Evolutionary conservation across 2,113 vertebrate genomes (phyloP).

Genomic region (Cochlearius cochlearius): DNA sequence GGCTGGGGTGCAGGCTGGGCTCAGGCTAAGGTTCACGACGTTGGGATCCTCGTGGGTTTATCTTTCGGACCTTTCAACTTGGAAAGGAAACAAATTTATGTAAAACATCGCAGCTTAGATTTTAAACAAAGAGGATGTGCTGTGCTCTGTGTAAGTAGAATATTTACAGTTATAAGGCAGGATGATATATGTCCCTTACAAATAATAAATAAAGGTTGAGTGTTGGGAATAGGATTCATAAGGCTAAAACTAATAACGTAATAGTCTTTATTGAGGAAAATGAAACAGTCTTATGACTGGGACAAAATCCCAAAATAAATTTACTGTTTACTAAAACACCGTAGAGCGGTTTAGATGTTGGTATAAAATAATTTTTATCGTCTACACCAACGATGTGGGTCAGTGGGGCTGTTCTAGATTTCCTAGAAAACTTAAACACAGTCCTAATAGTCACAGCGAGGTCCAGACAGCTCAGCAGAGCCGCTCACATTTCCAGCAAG

Average conservation of each 20-base stretch:
- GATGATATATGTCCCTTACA: slow-evolving; percentile 46
- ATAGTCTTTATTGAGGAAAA: slow-evolving; percentile 10
- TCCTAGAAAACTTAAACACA: background rate
- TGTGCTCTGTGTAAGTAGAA: background rate
- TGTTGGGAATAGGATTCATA: slow-evolving; percentile 32
- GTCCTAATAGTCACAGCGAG: background rate
- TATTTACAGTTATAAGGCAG: slow-evolving; percentile 58
- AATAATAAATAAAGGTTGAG: slow-evolving; percentile 63
- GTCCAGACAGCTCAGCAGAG: background rate
- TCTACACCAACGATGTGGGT: background rate
- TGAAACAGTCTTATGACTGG: background rate
- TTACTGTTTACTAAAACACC: background rate
- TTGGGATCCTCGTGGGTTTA: background rate
- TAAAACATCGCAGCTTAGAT: slow-evolving; percentile 24
- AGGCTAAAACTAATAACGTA: slow-evolving; percentile 20
- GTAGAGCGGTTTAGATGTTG: background rate
- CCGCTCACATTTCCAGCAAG: background rate
- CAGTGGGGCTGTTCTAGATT: background rate
- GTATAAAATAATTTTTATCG: background rate
- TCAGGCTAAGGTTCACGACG: accelerated
- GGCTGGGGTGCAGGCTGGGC: background rate
- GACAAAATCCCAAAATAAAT: background rate
- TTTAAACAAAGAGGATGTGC: slow-evolving; percentile 62
- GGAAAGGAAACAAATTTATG: slow-evolving; percentile 32
- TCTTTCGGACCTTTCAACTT: slow-evolving; percentile 14